Percentiles rank a stretch among this genome's conserved stretches.
Conservation (phyloP, 23 tunicate species). For the Aplidium turbinatum region DNA sequence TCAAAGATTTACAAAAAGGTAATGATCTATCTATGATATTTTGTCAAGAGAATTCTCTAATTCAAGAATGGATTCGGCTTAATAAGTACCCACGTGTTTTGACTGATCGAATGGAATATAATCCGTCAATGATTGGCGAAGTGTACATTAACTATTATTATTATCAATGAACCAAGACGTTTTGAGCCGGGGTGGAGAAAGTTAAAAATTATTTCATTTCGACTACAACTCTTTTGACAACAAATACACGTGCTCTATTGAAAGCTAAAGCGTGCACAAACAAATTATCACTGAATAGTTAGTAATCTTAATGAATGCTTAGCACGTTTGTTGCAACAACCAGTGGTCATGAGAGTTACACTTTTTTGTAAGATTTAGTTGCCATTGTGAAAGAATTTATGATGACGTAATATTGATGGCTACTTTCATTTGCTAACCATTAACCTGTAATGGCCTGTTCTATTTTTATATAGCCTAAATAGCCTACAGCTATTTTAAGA, state of each 20-base stretch:
- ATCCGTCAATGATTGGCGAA: slow-evolving; percentile 23
- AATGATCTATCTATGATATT: slow-evolving; percentile 50
- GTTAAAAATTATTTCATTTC: slow-evolving; percentile 19
- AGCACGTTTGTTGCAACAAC: background rate
- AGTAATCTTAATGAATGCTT: background rate
- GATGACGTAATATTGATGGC: no score
- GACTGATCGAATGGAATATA: no score
- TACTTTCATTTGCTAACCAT: no score
- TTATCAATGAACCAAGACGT: no score
- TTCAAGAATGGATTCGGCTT: slow-evolving; percentile 11
- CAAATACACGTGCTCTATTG: slow-evolving; percentile 28
- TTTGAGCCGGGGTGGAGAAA: no score
- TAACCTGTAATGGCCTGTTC: no score
- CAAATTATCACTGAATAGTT: background rate
- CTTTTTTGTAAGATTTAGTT: no score
- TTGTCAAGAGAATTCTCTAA: background rate
- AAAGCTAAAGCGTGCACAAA: background rate
- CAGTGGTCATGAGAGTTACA: no score
- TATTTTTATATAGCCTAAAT: no score
- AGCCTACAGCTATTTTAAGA: background rate
- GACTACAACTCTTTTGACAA: background rate
- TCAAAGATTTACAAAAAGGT: slow-evolving; percentile 70
- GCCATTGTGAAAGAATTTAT: no score
- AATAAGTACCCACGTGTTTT: slow-evolving; percentile 22
- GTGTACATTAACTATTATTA: background rate